Evolutionary conservation across 1,140 invertebrate genomes (phyloP).

Genomic region (Caenorhabditis briggsae): DNA sequence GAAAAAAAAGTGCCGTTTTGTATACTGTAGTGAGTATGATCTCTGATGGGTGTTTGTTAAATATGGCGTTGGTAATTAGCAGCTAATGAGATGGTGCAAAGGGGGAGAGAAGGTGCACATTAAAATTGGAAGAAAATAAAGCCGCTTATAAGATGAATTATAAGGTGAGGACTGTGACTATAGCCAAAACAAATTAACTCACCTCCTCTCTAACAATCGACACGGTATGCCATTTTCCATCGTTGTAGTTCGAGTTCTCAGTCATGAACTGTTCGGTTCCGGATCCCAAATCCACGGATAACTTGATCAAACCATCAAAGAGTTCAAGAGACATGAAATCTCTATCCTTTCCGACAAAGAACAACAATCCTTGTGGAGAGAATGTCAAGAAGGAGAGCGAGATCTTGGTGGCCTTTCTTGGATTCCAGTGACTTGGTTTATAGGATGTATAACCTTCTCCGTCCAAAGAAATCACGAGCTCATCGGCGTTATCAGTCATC

Average conservation of each 20-base stretch:
- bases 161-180: too few relatives aligned
- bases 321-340: constrained; percentile 89
- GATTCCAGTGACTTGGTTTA: constrained; percentile 80
- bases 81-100: too few relatives aligned
- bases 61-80: not conserved
- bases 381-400: constrained; percentile 88
- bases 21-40: not conserved
- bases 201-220: constrained; percentile 59
- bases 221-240: constrained; percentile 77
- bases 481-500: constrained; percentile 27
- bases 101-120: too few relatives aligned
- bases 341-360: constrained; percentile 84
- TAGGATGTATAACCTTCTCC: constrained; percentile 87
- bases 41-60: not conserved
- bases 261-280: constrained; percentile 66
- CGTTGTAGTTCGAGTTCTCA: constrained; percentile 69
- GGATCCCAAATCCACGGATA: constrained; percentile 79
- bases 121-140: too few relatives aligned
- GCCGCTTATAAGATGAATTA: too few relatives aligned
- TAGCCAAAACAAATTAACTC: not conserved
- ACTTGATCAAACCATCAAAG: constrained; percentile 84
- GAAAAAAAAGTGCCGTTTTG: constrained; percentile 65
- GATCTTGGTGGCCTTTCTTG: constrained; percentile 81
- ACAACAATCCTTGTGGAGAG: constrained; percentile 88
- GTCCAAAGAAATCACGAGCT: constrained; percentile 82